A percentile compares a stretch with the other conserved stretches of the same genome.
These are phyloP conservation scores for Nomada lathburiana DNA, from an alignment of 2,888 invertebrate genomes.

Conservation along the genomic window DNA sequence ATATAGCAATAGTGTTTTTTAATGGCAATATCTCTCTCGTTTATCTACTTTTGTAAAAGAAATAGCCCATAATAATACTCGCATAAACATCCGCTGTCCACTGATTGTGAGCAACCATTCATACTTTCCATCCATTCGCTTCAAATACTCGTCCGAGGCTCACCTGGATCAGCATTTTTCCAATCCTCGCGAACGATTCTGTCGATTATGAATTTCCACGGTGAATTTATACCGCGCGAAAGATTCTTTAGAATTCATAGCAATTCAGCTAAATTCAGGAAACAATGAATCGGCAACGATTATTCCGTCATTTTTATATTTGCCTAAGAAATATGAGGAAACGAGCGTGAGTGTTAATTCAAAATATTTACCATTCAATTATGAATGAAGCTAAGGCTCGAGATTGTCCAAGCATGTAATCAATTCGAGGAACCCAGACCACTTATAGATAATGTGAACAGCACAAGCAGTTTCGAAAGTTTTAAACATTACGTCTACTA, in stretches of 20 bases:
- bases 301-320: neutral
- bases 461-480: neutral
- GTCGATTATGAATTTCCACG: neutral
- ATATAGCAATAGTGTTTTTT: too few species aligned
- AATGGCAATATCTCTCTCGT: too few species aligned
- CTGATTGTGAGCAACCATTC: too few species aligned
- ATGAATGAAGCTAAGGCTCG: too few species aligned
- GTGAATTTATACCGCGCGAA: neutral
- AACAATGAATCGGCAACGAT: neutral
- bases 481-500: neutral
- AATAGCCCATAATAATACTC: too few species aligned
- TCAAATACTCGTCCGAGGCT: neutral
- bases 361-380: too few species aligned
- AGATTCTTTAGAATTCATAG: neutral
- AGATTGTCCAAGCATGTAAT: too few species aligned
- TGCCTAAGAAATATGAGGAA: neutral
- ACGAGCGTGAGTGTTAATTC: too few species aligned
- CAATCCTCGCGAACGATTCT: neutral
- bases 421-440: too few species aligned
- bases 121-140: neutral
- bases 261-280: neutral
- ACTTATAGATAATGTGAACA: too few species aligned
- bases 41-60: too few species aligned
- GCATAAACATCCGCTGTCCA: too few species aligned
- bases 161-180: neutral